Conservation (phyloP, 2,113 vertebrate genomes). For the Rynchops niger region DNA sequence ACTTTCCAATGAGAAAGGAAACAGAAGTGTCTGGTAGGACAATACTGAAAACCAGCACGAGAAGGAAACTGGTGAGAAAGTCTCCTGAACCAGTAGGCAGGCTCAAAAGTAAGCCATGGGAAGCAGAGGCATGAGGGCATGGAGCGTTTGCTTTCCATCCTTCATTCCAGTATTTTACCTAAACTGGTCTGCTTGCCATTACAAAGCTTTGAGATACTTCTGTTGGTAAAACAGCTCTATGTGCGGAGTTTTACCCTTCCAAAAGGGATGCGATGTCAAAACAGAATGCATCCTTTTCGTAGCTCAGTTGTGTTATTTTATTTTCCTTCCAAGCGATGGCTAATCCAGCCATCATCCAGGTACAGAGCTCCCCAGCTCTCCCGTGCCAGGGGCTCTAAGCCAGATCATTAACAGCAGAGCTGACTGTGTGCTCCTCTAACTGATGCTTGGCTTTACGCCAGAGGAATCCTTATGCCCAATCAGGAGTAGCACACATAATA, state of each 20-base stretch:
- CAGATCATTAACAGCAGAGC: neutral
- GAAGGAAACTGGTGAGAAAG: neutral
- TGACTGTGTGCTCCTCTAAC: neutral
- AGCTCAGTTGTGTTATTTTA: neutral
- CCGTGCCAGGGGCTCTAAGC: neutral
- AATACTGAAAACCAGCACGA: neutral
- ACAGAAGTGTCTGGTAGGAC: neutral
- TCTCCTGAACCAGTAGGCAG: neutral
- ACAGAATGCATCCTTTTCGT: neutral
- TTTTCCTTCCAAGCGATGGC: neutral
- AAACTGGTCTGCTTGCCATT: neutral
- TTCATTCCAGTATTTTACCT: neutral
- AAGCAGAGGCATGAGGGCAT: neutral
- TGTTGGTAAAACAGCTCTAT: neutral
- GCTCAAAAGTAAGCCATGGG: neutral
- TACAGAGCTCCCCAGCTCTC: neutral
- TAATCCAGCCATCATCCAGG: neutral
- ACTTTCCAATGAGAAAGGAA: neutral
- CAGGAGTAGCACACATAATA: neutral
- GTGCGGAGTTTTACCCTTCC: neutral
- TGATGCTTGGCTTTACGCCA: neutral
- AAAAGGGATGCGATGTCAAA: neutral
- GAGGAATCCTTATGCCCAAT: neutral
- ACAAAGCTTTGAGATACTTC: neutral
- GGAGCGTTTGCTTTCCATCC: neutral